Evolutionary conservation across 2,113 vertebrate genomes (phyloP).

Genomic region (Merops nubicus): DNA sequence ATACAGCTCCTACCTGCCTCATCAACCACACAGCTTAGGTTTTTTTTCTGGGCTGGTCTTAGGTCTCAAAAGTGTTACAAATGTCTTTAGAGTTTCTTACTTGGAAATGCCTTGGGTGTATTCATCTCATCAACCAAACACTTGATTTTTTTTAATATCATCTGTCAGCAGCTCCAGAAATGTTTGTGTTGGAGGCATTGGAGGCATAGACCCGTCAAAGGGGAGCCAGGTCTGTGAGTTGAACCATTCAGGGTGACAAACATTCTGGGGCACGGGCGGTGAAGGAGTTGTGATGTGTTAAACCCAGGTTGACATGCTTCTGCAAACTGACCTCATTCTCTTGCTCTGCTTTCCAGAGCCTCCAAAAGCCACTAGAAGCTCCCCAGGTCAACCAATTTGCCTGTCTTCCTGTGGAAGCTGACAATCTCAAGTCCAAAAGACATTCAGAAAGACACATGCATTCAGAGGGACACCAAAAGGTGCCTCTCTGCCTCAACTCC

Average conservation of each 20-base stretch:
- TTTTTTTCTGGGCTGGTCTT: background rate
- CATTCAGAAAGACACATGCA: background rate
- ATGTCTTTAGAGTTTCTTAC: background rate
- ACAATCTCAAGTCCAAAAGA: background rate
- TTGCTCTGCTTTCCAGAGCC: background rate
- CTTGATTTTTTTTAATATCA: background rate
- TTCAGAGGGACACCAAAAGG: background rate
- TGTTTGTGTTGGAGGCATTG: background rate
- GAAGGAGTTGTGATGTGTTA: background rate
- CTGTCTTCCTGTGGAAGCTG: background rate
- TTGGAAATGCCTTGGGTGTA: background rate
- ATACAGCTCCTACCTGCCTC: background rate
- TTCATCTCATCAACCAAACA: background rate
- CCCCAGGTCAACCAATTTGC: background rate
- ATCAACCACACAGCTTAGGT: too few species aligned
- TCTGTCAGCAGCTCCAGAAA: background rate
- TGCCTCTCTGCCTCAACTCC: background rate
- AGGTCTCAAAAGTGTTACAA: background rate
- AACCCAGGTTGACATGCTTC: background rate
- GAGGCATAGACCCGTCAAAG: background rate
- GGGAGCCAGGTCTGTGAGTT: background rate
- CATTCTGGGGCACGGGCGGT: fast-evolving
- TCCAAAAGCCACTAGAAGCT: background rate
- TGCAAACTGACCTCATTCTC: background rate
- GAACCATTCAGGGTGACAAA: background rate